phyloP scores from a whole-genome alignment of 1,140 invertebrate species.

The Trissolcus basalis region DNA sequence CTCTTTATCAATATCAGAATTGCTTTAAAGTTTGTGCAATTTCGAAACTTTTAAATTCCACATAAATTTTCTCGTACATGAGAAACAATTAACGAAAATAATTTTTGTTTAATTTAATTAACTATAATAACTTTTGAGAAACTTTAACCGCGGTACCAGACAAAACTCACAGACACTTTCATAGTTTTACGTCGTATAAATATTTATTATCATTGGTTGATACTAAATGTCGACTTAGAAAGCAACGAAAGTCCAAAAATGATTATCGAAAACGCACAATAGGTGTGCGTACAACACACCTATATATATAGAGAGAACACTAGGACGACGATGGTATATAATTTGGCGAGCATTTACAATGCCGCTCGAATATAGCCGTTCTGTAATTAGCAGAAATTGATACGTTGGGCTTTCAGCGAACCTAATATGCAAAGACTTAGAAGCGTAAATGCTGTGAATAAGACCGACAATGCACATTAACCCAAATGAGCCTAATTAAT shows the following conservation, averaged over 20 bases:
- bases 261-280: slow-evolving; percentile 53
- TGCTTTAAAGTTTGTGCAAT: too few relatives aligned
- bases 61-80: too few relatives aligned
- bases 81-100: too few relatives aligned
- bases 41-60: too few relatives aligned
- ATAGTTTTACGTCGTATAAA: slow-evolving; percentile 40
- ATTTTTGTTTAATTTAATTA: too few relatives aligned
- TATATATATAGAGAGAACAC: slow-evolving; percentile 21
- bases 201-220: slow-evolving; percentile 58
- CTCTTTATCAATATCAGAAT: too few relatives aligned
- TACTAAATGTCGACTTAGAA: slow-evolving; percentile 40
- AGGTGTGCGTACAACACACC: slow-evolving; percentile 23
- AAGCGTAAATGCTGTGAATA: slow-evolving; percentile 62
- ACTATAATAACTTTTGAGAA: too few relatives aligned
- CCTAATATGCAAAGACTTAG: slow-evolving; percentile 45
- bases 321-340: slow-evolving; percentile 38
- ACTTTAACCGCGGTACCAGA: too few relatives aligned
- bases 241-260: slow-evolving; percentile 27
- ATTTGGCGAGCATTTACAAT: slow-evolving; percentile 55
- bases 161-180: too few relatives aligned
- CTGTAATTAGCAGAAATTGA: slow-evolving; percentile 70
- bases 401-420: slow-evolving; percentile 59
- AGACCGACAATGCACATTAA: slow-evolving; percentile 60
- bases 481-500: slow-evolving; percentile 64
- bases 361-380: slow-evolving; percentile 24